Percentiles rank a stretch among this genome's conserved stretches.
phyloP scores from a whole-genome alignment of 2,113 vertebrate genomes.

The Otis tarda region DNA sequence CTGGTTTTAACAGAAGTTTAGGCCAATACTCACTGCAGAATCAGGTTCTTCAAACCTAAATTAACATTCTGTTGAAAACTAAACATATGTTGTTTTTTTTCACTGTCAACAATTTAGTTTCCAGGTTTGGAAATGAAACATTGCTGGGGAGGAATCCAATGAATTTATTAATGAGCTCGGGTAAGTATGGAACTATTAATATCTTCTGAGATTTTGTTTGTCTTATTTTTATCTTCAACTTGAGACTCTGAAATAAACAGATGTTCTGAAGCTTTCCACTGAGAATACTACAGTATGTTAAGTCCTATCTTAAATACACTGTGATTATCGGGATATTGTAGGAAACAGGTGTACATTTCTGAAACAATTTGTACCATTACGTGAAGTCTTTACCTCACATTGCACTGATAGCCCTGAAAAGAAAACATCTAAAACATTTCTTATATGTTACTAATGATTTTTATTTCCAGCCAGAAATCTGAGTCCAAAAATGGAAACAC shows the following conservation, averaged over 20 bases:
- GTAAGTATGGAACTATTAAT: conserved; percentile 72
- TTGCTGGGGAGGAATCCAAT: conserved; percentile 89
- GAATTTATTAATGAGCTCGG: conserved; percentile 88
- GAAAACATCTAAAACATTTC: neutral
- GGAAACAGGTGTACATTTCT: neutral
- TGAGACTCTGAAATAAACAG: conserved; percentile 41
- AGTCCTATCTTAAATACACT: neutral
- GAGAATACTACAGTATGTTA: neutral
- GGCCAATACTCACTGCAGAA: neutral
- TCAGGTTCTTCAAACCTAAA: conserved; percentile 5
- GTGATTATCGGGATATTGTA: neutral
- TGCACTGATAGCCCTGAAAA: neutral
- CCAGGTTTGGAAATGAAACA: conserved; percentile 82
- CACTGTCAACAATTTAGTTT: conserved; percentile 77
- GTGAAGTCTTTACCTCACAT: neutral
- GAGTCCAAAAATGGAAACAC: neutral
- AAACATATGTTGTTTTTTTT: conserved; percentile 22
- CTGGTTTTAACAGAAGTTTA: neutral
- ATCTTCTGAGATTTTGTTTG: conserved; percentile 32
- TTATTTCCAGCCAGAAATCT: neutral
- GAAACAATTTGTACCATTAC: neutral
- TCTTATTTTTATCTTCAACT: conserved; percentile 36
- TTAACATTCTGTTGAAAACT: conserved; percentile 39
- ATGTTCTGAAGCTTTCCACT: conserved; percentile 36
- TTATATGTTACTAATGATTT: neutral